Evolutionary conservation across 1,140 invertebrate species (phyloP).

Genomic region (Cotesia chilonis): DNA sequence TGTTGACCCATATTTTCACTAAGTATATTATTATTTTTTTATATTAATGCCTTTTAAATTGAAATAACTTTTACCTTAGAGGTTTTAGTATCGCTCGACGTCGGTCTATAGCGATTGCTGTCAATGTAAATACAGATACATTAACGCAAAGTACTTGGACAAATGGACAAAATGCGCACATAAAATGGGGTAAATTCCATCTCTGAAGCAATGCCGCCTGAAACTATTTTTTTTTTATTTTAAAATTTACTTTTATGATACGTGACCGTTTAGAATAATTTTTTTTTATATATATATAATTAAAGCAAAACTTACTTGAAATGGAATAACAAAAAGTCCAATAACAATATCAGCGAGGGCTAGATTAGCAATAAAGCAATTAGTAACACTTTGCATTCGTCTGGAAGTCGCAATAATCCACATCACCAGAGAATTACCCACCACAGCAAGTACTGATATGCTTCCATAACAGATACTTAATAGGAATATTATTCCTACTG

Average conservation of each 20-base stretch:
- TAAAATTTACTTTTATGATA: constrained; percentile 2
- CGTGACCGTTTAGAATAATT: too few relatives aligned
- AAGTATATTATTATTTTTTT: neutral
- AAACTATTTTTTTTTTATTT: constrained; percentile 67
- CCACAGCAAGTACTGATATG: constrained; percentile 81
- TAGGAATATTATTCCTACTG: constrained; percentile 75
- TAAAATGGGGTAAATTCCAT: constrained; percentile 84
- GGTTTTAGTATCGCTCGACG: constrained; percentile 78
- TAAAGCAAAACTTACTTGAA: constrained; percentile 70
- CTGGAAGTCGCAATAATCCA: constrained; percentile 78
- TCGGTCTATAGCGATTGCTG: constrained; percentile 81
- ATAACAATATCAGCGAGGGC: constrained; percentile 82
- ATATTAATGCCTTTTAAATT: neutral
- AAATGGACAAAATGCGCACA: constrained; percentile 85
- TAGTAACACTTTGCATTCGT: constrained; percentile 83
- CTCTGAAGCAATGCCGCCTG: constrained; percentile 82
- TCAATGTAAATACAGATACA: constrained; percentile 83
- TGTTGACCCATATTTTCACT: neutral
- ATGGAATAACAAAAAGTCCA: constrained; percentile 80
- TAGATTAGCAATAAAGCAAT: constrained; percentile 83
- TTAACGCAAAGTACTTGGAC: constrained; percentile 81
- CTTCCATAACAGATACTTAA: constrained; percentile 82
- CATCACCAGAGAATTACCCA: constrained; percentile 84
- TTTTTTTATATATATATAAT: too few relatives aligned
- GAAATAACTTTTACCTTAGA: constrained; percentile 66